Percentiles rank a stretch among this genome's conserved stretches.
These are phyloP conservation scores for Netelia virgata DNA, from an alignment of 2,888 invertebrate genomes.

Conservation along the genomic window DNA sequence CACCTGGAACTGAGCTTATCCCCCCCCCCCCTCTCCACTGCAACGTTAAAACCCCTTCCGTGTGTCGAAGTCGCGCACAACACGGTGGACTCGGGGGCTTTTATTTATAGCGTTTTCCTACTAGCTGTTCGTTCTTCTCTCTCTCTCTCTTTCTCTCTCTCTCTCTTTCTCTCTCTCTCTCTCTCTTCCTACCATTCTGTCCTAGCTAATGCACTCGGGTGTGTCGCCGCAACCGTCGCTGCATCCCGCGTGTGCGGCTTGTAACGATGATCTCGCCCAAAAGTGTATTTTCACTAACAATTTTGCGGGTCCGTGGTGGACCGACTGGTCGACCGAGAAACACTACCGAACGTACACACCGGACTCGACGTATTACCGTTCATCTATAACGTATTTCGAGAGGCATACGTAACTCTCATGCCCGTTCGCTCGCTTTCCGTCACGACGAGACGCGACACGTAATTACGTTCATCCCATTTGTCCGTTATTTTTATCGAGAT, in stretches of 20 bases:
- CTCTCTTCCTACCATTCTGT: constrained; percentile 8
- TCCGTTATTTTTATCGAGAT: constrained; percentile 29
- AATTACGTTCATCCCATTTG: constrained; percentile 23
- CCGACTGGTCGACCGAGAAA: neutral
- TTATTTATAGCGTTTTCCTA: constrained; percentile 62
- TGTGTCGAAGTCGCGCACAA: constrained; percentile 43
- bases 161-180: constrained; percentile 20
- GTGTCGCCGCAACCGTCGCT: constrained; percentile 33
- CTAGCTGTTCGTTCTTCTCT: neutral
- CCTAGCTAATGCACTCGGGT: constrained; percentile 41
- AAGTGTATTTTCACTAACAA: constrained; percentile 52
- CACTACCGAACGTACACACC: neutral
- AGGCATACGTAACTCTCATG: neutral
- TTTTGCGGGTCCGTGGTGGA: constrained; percentile 36
- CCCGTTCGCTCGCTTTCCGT: neutral
- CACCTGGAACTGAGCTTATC: neutral
- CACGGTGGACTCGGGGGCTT: constrained; percentile 24
- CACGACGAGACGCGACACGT: constrained; percentile 13
- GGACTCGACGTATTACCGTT: neutral
- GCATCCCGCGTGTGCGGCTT: constrained; percentile 2
- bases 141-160: constrained; percentile 20
- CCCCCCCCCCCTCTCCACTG: constrained; percentile 12
- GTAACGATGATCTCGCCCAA: constrained; percentile 42
- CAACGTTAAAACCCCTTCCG: constrained; percentile 50
- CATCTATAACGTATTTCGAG: constrained; percentile 28